phyloP scores from a whole-genome alignment of 2,113 vertebrate genomes.

The Arvicanthis niloticus region DNA sequence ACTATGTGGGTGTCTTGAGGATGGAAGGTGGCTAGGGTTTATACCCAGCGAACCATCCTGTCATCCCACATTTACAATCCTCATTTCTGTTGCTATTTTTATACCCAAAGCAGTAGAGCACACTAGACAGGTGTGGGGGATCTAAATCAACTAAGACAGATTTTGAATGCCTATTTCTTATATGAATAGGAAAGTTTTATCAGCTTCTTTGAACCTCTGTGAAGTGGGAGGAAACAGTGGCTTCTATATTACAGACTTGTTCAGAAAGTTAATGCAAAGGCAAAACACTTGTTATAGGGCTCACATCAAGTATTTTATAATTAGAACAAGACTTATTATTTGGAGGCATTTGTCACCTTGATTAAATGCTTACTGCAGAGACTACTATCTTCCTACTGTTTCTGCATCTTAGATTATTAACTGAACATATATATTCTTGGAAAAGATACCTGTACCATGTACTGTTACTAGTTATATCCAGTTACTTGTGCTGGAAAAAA shows the following conservation, averaged over 20 bases:
- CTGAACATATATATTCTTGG: neutral
- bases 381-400: neutral
- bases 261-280: neutral
- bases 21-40: neutral
- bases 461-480: neutral
- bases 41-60: neutral
- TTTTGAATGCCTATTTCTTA: neutral
- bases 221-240: neutral
- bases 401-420: constrained; percentile 1
- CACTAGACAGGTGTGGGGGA: neutral
- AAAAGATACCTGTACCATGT: neutral
- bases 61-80: neutral
- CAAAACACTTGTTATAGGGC: neutral
- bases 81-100: neutral
- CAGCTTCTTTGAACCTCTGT: constrained; percentile 13
- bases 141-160: neutral
- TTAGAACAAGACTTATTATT: constrained; percentile 15
- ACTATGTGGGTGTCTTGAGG: neutral
- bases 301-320: neutral
- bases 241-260: neutral
- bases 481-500: neutral
- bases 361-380: constrained; percentile 20
- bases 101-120: neutral
- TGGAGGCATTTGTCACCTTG: neutral
- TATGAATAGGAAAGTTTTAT: constrained; percentile 14